A percentile compares a stretch with the other conserved stretches of the same genome.
These are phyloP conservation scores for Acanthurus leucopareius DNA, from an alignment of 2,797 vertebrate species.

Conservation along the genomic window DNA sequence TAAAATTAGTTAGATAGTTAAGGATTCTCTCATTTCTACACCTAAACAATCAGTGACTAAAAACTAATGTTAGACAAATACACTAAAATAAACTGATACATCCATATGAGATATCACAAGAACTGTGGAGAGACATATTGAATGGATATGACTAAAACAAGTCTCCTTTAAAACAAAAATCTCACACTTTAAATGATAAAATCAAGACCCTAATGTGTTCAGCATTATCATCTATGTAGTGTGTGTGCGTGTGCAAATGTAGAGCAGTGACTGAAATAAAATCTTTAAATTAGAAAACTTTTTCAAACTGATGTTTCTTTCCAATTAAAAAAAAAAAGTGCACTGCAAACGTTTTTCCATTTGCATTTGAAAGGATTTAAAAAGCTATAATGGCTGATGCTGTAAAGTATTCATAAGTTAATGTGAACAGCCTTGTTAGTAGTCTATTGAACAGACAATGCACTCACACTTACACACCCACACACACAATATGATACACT, in stretches of 20 bases:
- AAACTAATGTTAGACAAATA: slow-evolving; percentile 23
- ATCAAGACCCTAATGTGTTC: background rate
- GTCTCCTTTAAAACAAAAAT: slow-evolving; percentile 6
- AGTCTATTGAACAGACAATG: slow-evolving; percentile 1
- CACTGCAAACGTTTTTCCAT: slow-evolving; percentile 8
- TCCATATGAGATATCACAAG: background rate
- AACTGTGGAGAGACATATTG: background rate
- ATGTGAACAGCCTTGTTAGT: slow-evolving; percentile 15
- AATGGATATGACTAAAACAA: slow-evolving; percentile 8
- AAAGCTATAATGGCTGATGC: background rate
- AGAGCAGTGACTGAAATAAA: background rate
- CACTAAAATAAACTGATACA: slow-evolving; percentile 3
- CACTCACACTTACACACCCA: background rate
- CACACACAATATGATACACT: background rate
- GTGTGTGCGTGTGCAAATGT: background rate
- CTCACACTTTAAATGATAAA: slow-evolving; percentile 10
- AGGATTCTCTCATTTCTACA: slow-evolving; percentile 37
- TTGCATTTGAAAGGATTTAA: background rate
- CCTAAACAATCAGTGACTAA: slow-evolving; percentile 8
- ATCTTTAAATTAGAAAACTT: background rate
- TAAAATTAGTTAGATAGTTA: slow-evolving; percentile 49
- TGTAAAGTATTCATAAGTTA: slow-evolving; percentile 2
- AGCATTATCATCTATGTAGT: background rate
- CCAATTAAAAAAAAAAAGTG: background rate
- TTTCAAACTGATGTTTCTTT: slow-evolving; percentile 1